Conservation (phyloP, 2,888 invertebrate genomes). For the Molorchus minor region DNA sequence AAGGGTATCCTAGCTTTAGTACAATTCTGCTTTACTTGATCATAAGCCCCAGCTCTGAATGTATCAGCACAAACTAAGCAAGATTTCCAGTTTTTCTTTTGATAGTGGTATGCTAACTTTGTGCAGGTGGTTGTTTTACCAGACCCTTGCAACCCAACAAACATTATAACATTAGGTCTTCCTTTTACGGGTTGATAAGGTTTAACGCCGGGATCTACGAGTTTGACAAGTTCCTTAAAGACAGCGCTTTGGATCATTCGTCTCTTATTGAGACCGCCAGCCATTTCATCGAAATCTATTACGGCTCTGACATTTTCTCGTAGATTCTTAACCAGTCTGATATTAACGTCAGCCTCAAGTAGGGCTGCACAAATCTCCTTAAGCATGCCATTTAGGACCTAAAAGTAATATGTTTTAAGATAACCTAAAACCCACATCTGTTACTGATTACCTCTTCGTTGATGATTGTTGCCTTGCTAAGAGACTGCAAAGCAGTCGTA, state of each 20-base stretch:
- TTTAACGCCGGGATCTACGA: slow-evolving; percentile 97
- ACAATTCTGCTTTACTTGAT: slow-evolving; percentile 99
- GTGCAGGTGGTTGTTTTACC: slow-evolving; percentile 99
- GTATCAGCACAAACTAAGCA: slow-evolving; percentile 99
- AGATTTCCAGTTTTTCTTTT: slow-evolving; percentile 99
- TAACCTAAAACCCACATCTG: slow-evolving; percentile 47
- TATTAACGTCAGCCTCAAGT: slow-evolving; percentile 97
- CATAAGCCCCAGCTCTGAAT: slow-evolving; percentile 99
- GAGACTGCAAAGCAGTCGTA: slow-evolving; percentile 95
- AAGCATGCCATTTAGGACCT: slow-evolving; percentile 98
- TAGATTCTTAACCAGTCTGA: slow-evolving; percentile 92
- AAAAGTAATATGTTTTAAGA: slow-evolving; percentile 28
- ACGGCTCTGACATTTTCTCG: slow-evolving; percentile 97
- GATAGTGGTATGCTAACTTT: slow-evolving; percentile 97
- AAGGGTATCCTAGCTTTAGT: slow-evolving; percentile 99
- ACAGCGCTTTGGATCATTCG: slow-evolving; percentile 99
- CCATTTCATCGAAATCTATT: slow-evolving; percentile 99
- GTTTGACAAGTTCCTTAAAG: slow-evolving; percentile 96
- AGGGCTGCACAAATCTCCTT: slow-evolving; percentile 98
- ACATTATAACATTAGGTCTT: slow-evolving; percentile 96
- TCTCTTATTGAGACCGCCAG: slow-evolving; percentile 96
- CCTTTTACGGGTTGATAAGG: slow-evolving; percentile 97
- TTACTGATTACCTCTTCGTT: slow-evolving; percentile 86
- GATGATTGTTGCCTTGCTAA: slow-evolving; percentile 97
- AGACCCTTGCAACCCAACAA: slow-evolving; percentile 98